Percentiles rank a stretch among this genome's conserved stretches.
Conservation (phyloP, 2,888 invertebrate genomes). For the Xestia sexstrigata region DNA sequence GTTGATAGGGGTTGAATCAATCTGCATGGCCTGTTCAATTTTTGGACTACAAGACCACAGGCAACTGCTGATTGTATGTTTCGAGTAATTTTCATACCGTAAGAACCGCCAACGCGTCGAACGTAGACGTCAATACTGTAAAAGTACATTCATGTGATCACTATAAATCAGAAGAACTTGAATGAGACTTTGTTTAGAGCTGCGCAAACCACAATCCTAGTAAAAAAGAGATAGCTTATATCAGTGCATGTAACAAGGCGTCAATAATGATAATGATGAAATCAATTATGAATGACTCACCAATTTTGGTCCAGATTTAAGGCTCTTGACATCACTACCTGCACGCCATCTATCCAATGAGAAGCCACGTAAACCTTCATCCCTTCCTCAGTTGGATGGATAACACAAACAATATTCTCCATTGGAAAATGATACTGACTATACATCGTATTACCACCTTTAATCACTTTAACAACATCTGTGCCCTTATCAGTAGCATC, state of each 20-base stretch:
- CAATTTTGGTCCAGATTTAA: slow-evolving; percentile 90
- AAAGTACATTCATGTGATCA: neutral
- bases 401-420: slow-evolving; percentile 92
- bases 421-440: slow-evolving; percentile 93
- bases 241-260: neutral
- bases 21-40: slow-evolving; percentile 91
- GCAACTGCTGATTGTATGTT: slow-evolving; percentile 89
- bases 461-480: slow-evolving; percentile 79
- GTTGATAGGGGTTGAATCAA: slow-evolving; percentile 91
- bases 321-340: slow-evolving; percentile 87
- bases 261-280: neutral
- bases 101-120: slow-evolving; percentile 79
- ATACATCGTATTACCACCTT: slow-evolving; percentile 88
- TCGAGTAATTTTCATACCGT: slow-evolving; percentile 93
- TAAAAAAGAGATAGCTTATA: neutral
- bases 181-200: neutral
- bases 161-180: neutral
- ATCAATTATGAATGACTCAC: slow-evolving; percentile 74
- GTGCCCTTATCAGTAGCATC: slow-evolving; percentile 67
- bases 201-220: neutral
- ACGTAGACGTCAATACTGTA: slow-evolving; percentile 91
- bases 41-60: slow-evolving; percentile 91
- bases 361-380: slow-evolving; percentile 91
- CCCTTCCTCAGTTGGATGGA: slow-evolving; percentile 92
- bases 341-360: slow-evolving; percentile 91